A percentile compares a stretch with the other conserved stretches of the same genome.
Evolutionary conservation across 2,797 vertebrate genomes (phyloP).

Genomic region (Linurgus olivaceus): DNA sequence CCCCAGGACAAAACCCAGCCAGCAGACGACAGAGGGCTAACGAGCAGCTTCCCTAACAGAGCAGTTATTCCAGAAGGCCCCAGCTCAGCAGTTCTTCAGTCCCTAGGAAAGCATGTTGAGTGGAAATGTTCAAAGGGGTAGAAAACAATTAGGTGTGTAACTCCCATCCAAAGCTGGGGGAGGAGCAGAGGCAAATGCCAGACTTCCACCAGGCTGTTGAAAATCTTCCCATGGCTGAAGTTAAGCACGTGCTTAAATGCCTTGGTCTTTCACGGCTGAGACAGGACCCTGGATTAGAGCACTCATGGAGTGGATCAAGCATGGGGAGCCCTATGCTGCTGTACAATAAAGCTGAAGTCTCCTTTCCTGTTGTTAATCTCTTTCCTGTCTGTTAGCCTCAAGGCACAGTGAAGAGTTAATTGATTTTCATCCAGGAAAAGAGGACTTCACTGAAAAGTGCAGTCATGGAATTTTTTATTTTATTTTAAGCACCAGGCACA

Average conservation of each 20-base stretch:
- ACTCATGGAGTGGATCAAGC: constrained; percentile 43
- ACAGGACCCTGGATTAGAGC: constrained; percentile 9
- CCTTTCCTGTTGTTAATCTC: constrained; percentile 69
- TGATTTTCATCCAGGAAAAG: constrained; percentile 70
- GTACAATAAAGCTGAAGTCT: constrained; percentile 61
- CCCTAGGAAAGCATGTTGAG: constrained; percentile 15
- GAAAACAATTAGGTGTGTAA: constrained; percentile 44
- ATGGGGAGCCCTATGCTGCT: constrained; percentile 26
- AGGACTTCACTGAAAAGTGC: constrained; percentile 63
- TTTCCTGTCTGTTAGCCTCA: constrained; percentile 70
- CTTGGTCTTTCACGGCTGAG: background rate
- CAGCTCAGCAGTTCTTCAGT: constrained; percentile 2
- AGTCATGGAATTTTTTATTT: constrained; percentile 67
- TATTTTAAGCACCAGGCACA: constrained; percentile 65
- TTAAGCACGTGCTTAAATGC: constrained; percentile 48
- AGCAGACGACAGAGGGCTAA: background rate
- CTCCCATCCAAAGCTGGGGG: background rate
- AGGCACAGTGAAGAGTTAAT: constrained; percentile 70
- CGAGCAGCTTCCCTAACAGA: background rate
- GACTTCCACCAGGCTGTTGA: constrained; percentile 32
- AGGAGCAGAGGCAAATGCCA: background rate
- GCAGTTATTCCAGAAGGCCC: background rate
- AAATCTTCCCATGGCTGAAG: constrained; percentile 47
- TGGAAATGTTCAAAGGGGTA: constrained; percentile 46
- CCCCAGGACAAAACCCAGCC: background rate